These are phyloP conservation scores for Mactromeris polynyma DNA, from an alignment of 2,888 invertebrate genomes.

Conservation along the genomic window DNA sequence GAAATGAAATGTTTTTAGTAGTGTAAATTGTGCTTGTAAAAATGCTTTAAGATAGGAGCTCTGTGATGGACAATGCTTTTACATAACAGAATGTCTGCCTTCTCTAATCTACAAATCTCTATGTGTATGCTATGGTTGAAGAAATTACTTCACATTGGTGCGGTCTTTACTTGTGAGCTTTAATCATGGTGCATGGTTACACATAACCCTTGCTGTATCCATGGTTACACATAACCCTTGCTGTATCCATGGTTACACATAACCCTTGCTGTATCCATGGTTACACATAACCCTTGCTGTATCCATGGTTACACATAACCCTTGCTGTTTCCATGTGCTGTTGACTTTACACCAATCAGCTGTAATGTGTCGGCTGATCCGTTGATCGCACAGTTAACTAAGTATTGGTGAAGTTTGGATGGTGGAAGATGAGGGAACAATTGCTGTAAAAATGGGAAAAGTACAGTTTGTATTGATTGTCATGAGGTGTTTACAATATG, in stretches of 20 bases:
- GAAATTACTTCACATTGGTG: not conserved
- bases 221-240: too few species aligned
- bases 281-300: too few species aligned
- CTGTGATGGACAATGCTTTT: not conserved
- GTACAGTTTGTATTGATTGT: not conserved
- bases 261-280: too few species aligned
- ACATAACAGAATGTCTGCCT: not conserved
- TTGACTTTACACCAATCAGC: too few species aligned
- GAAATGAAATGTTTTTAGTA: not conserved
- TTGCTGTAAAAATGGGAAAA: not conserved
- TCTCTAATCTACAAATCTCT: not conserved
- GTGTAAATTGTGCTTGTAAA: slow-evolving; percentile 6
- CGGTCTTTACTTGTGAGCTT: not conserved
- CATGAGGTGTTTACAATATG: not conserved
- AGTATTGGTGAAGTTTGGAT: too few species aligned
- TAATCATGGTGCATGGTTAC: not conserved
- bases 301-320: too few species aligned
- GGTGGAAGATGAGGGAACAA: too few species aligned
- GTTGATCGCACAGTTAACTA: too few species aligned
- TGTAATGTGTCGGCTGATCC: too few species aligned
- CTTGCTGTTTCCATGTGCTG: too few species aligned
- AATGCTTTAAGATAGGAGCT: not conserved
- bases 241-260: too few species aligned
- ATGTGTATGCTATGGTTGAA: not conserved
- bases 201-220: too few species aligned